Conservation (phyloP, 2,888 invertebrate species). For the Anorthoa munda region DNA sequence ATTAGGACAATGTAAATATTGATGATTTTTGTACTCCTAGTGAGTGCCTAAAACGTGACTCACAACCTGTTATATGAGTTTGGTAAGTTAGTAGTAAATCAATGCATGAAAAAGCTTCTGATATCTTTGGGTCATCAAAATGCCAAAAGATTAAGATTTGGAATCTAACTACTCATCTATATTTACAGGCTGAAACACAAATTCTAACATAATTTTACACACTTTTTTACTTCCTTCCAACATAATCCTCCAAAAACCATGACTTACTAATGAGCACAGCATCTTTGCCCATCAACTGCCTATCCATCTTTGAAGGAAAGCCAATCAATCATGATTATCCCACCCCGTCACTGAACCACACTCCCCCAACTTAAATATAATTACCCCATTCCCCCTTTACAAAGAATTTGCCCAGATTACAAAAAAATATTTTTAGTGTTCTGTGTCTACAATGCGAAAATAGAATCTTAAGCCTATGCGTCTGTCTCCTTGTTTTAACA, state of each 20-base stretch:
- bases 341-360: slow-evolving; percentile 9
- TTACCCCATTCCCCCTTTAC: slow-evolving; percentile 33
- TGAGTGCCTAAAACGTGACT: too few species aligned
- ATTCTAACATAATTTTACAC: neutral
- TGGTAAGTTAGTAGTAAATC: too few species aligned
- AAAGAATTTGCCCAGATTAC: slow-evolving; percentile 21
- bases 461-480: neutral
- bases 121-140: neutral
- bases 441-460: neutral
- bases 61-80: too few species aligned
- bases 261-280: slow-evolving; percentile 23
- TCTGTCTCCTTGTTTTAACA: neutral
- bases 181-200: neutral
- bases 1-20: neutral
- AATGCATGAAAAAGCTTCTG: neutral
- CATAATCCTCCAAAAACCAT: slow-evolving; percentile 20
- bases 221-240: too few species aligned
- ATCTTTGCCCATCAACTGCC: slow-evolving; percentile 22
- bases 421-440: slow-evolving; percentile 1
- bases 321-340: slow-evolving; percentile 53
- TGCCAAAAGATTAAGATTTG: neutral
- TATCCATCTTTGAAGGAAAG: slow-evolving; percentile 40
- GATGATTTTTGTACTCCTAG: neutral
- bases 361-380: slow-evolving; percentile 34
- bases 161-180: neutral